Conservation (phyloP, 2,797 vertebrate species). For the Otolemur crassicaudatus region DNA sequence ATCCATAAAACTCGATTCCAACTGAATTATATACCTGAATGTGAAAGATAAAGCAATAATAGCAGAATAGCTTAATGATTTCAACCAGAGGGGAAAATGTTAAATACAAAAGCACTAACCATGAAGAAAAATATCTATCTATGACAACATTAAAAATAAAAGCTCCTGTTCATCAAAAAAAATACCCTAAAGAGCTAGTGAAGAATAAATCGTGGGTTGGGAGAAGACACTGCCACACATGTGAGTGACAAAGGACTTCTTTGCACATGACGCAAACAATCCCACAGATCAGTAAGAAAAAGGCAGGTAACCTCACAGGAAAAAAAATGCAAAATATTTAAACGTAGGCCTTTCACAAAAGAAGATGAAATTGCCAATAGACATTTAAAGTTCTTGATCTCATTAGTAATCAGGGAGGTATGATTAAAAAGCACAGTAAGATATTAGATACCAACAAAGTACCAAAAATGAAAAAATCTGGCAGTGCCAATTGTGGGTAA, state of each 20-base stretch:
- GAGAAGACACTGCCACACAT: background rate
- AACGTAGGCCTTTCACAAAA: background rate
- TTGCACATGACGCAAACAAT: background rate
- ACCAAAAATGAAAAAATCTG: background rate
- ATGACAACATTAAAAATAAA: no score
- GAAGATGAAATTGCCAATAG: background rate
- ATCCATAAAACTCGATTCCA: no score
- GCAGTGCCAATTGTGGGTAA: background rate
- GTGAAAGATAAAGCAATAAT: no score
- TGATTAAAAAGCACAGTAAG: background rate
- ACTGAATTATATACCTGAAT: no score
- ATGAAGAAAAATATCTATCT: no score
- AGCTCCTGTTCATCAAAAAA: no score
- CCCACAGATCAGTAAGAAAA: background rate
- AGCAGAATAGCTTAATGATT: no score
- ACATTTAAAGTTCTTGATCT: background rate
- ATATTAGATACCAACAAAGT: background rate
- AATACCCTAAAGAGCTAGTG: background rate
- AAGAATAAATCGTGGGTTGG: background rate
- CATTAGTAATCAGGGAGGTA: background rate
- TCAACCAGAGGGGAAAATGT: no score
- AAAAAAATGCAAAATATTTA: background rate
- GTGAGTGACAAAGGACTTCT: background rate
- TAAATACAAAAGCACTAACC: no score
- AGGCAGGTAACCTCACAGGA: background rate